A percentile compares a stretch with the other conserved stretches of the same genome.
Conservation (phyloP, 2,888 invertebrate genomes). For the Polyommatus icarus region DNA sequence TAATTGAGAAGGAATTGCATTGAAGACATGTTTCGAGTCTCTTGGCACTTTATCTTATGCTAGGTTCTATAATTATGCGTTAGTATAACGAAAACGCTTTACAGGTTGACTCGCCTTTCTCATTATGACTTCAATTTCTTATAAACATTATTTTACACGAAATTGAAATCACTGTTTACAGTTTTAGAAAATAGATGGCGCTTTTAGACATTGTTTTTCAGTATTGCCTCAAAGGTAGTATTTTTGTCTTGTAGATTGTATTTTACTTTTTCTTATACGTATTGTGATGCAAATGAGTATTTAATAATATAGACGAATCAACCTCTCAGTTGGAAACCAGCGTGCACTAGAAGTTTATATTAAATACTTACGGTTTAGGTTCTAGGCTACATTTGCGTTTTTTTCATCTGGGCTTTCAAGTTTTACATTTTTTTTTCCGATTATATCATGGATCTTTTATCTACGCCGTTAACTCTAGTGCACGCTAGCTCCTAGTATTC, state of each 20-base stretch:
- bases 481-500: not conserved
- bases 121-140: not conserved
- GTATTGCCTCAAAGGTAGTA: too few relatives aligned
- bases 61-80: slow-evolving; percentile 53
- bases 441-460: not conserved
- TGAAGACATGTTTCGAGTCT: slow-evolving; percentile 66
- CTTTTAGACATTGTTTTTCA: not conserved
- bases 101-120: not conserved
- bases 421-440: not conserved
- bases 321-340: not conserved
- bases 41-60: slow-evolving; percentile 77
- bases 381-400: not conserved
- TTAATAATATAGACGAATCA: not conserved
- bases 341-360: not conserved
- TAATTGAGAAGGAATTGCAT: slow-evolving; percentile 74
- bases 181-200: not conserved
- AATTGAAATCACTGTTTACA: not conserved
- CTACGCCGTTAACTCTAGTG: not conserved
- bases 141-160: not conserved
- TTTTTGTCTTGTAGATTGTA: not conserved
- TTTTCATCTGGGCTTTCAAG: not conserved
- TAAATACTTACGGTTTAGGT: not conserved
- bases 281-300: not conserved
- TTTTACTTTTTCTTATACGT: not conserved
- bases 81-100: slow-evolving; percentile 40